phyloP scores from a whole-genome alignment of 2,888 invertebrate species.

The Polylopha cassiicola region DNA sequence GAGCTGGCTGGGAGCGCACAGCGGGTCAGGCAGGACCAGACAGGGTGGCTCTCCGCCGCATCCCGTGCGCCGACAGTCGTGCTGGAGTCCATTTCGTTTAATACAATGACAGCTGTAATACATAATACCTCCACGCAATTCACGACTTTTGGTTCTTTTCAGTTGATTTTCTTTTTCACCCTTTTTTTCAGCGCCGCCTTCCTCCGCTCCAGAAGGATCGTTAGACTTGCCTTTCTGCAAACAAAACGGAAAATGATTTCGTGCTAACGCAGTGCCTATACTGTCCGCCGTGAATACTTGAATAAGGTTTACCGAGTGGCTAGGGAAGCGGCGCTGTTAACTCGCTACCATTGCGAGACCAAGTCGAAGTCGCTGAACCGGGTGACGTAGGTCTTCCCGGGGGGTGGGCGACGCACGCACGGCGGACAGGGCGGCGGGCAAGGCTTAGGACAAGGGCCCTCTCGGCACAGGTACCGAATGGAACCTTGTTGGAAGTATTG shows the following conservation, averaged over 20 bases:
- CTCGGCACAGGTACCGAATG: constrained; percentile 68
- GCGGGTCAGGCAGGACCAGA: constrained; percentile 70
- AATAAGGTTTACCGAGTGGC: constrained; percentile 50
- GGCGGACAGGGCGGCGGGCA: constrained; percentile 67
- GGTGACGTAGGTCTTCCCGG: constrained; percentile 70
- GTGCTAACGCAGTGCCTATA: constrained; percentile 15
- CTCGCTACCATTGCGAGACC: constrained; percentile 62
- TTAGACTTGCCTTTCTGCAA: constrained; percentile 52
- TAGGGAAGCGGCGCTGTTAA: constrained; percentile 34
- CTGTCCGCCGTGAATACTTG: constrained; percentile 55
- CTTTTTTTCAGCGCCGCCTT: constrained; percentile 58
- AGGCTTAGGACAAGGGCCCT: constrained; percentile 47
- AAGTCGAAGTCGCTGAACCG: constrained; percentile 72
- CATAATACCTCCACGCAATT: constrained; percentile 74
- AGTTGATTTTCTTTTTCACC: constrained; percentile 64
- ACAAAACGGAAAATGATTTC: constrained; percentile 21
- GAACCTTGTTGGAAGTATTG: constrained; percentile 73
- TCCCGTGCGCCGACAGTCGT: constrained; percentile 74
- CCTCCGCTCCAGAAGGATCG: constrained; percentile 45
- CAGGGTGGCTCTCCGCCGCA: constrained; percentile 75
- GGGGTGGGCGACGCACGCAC: constrained; percentile 66
- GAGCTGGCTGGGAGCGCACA: constrained; percentile 73
- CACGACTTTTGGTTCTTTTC: constrained; percentile 69
- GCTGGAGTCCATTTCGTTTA: constrained; percentile 78
- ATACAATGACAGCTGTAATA: constrained; percentile 78